These are phyloP conservation scores for Myotis daubentonii DNA, from an alignment of 2,797 vertebrate species.

Conservation along the genomic window DNA sequence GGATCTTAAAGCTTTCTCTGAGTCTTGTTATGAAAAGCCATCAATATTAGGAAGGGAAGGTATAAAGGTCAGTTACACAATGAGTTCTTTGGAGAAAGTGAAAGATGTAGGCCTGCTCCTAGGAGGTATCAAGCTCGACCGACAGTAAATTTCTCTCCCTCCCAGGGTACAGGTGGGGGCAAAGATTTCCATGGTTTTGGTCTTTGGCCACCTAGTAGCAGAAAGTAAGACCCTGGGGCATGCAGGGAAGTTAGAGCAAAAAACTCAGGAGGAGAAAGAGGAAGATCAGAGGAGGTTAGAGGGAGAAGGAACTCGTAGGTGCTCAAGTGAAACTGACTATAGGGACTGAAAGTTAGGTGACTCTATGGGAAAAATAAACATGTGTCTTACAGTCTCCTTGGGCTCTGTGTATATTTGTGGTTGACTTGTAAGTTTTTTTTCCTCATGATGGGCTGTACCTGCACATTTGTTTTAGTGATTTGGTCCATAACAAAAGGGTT, in stretches of 20 bases:
- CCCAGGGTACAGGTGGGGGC: not conserved
- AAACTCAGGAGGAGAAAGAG: not conserved
- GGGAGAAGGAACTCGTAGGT: not conserved
- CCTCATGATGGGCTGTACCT: not conserved
- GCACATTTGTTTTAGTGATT: slow-evolving; percentile 6
- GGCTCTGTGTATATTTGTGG: not conserved
- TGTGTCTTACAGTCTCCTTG: not conserved
- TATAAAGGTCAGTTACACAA: not conserved
- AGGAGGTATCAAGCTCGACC: not conserved
- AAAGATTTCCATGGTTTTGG: not conserved
- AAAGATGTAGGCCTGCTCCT: not conserved
- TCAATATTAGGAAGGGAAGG: not conserved
- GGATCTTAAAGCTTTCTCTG: not conserved
- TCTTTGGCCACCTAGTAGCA: not conserved
- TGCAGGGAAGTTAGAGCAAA: not conserved
- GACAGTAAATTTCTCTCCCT: not conserved
- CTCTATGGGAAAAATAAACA: not conserved
- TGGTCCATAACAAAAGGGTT: not conserved
- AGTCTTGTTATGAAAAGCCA: not conserved
- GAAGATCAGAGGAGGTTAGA: not conserved
- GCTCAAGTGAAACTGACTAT: not conserved
- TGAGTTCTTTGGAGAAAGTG: slow-evolving; percentile 27
- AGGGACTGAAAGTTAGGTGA: not conserved
- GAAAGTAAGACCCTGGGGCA: not conserved
- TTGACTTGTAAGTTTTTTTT: not conserved